Percentiles rank a stretch among this genome's conserved stretches.
Conservation (phyloP, 2,888 invertebrate species). For the Temnothorax rugatulus region DNA sequence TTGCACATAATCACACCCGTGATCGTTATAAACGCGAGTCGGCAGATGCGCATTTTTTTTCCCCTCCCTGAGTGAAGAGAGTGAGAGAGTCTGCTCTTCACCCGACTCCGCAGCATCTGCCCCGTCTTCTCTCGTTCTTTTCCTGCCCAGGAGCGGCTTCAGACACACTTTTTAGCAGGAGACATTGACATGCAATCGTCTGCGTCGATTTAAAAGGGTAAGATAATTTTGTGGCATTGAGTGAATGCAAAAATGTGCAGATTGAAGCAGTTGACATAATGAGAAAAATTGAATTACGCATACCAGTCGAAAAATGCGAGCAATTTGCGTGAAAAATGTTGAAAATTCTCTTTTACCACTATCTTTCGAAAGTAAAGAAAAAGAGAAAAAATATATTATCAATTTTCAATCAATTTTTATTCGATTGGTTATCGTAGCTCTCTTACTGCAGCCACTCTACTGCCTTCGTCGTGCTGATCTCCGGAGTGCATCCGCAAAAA, state of each 20-base stretch:
- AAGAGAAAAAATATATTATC: not conserved
- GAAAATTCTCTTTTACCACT: not conserved
- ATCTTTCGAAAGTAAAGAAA: not conserved
- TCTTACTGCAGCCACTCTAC: not conserved
- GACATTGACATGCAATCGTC: constrained; percentile 7
- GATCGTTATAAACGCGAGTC: constrained; percentile 74
- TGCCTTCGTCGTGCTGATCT: not conserved
- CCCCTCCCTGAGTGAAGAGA: constrained; percentile 35
- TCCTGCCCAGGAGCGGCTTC: constrained; percentile 26
- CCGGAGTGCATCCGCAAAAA: constrained; percentile 37
- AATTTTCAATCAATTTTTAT: not conserved
- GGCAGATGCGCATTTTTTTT: constrained; percentile 79
- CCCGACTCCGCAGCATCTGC: constrained; percentile 55
- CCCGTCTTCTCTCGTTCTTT: constrained; percentile 45
- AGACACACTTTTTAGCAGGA: not conserved
- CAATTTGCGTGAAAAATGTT: not conserved
- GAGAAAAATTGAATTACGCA: not conserved
- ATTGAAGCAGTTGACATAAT: not conserved
- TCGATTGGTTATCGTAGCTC: not conserved
- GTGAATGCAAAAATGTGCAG: not conserved
- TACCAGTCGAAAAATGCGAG: not conserved
- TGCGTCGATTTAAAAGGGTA: constrained; percentile 2
- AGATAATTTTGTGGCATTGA: not conserved
- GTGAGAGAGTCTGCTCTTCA: constrained; percentile 25
- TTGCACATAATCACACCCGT: constrained; percentile 80